Base-by-base conservation (phyloP, 2,797 vertebrate genomes). In the Meriones psammophilus region DNA sequence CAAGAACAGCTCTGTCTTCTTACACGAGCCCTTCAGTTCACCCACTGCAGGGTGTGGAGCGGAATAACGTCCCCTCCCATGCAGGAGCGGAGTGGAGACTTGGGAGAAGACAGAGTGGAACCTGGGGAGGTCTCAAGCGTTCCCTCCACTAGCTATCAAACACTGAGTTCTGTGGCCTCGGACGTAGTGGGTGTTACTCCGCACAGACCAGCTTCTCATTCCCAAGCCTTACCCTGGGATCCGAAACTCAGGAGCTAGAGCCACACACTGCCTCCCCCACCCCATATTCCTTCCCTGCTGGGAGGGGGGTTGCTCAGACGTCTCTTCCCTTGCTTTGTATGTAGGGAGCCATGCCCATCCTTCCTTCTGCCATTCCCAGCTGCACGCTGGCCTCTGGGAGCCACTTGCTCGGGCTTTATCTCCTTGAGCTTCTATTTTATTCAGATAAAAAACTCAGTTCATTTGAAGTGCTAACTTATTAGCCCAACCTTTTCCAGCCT, bases 331-430 rank as follows among this genome's bases (percentile, higher is more conserved):
- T 9, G 14, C 18, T 8, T 1, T 3, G 1, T 12, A 15, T 30
- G 13, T 0, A 0, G 3, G 15, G 4, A 69, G 20, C 64, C 12
- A 2, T 0, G 8, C 0, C 12, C 10, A 39, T 1, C 28, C 71
- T 26, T 46, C 54, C 58, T 56, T 7, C 6, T n/a, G 36, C 1
- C 0, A 18, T 42, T 71, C 15, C 0, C 0, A 24, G 58, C 20
- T 58, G 6, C n/a, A 18, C 9, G 22, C n/a, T 73, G 30, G 22
- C 33, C 5, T 1, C 24, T 13, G 46, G 50, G 46, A 1, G 0
- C 5, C 5, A 15, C 4, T 94, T 33, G 36, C 33, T 9, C 10
- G 33, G 3, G 14, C 18, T 8, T 42, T 0, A 7, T 39, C 5
- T 62, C 39, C 78, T 74, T 30, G 0, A 79, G 54, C 13, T 22